These are phyloP conservation scores for Hydrozoanthus gracilis DNA, from an alignment of 92 coral and sea anemone genomes.

Conservation along the genomic window DNA sequence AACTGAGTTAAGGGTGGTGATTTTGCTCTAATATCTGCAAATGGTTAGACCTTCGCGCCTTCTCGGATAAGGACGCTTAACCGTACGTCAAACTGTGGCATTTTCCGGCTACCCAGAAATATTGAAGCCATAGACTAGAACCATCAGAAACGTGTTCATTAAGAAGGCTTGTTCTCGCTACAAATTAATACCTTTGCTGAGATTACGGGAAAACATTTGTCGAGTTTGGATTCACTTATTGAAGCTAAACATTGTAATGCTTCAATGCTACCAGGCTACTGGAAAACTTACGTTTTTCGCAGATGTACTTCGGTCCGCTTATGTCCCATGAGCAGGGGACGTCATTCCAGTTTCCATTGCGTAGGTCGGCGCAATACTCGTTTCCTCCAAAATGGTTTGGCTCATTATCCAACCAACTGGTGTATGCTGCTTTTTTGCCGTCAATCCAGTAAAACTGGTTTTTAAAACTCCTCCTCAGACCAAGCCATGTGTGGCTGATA, in stretches of 20 bases:
- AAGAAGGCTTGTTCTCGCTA: too few relatives aligned
- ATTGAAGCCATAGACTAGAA: too few relatives aligned
- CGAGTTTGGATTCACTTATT: not conserved
- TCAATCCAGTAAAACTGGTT: slow-evolving; percentile 31
- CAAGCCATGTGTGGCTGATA: slow-evolving; percentile 19
- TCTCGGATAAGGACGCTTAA: too few relatives aligned
- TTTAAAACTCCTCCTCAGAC: not conserved
- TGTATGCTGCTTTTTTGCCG: slow-evolving; percentile 5
- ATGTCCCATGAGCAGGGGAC: not conserved
- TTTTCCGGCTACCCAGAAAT: too few relatives aligned
- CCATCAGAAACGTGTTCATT: too few relatives aligned
- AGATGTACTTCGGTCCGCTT: not conserved
- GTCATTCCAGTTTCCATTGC: slow-evolving; percentile 30
- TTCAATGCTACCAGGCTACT: not conserved
- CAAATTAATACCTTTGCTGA: too few relatives aligned
- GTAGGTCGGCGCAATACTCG: slow-evolving; percentile 23
- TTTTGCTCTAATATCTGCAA: too few relatives aligned
- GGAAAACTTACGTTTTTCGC: slow-evolving; percentile 20
- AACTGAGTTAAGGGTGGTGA: too few relatives aligned
- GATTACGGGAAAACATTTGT: not conserved
- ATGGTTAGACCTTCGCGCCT: too few relatives aligned
- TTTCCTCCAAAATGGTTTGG: slow-evolving; percentile 24
- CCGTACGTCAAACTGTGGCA: too few relatives aligned
- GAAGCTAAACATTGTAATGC: not conserved
- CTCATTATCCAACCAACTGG: slow-evolving; percentile 1